Evolutionary conservation across 2,797 vertebrate species (phyloP), one percentile per base, ranked within the genome.

Genomic region (Denticeps clupeoides): DNA sequence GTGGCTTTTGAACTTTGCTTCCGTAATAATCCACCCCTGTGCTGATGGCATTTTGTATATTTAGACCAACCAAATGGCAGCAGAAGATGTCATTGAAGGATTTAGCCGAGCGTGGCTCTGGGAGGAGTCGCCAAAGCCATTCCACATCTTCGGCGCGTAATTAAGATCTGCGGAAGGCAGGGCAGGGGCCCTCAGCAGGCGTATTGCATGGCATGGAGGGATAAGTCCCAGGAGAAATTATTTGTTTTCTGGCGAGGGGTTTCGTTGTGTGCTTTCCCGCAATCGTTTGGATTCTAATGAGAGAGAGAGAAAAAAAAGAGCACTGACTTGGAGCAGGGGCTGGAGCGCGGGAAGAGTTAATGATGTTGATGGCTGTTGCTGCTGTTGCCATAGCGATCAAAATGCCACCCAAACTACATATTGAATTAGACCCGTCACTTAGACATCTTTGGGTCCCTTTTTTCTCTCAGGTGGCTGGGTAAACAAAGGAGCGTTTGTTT

Each of bases 341-440:
- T 38, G 38, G 35, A 38, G 38, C 38, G 16, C 16, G 13, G 16
- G 19, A 35, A 35, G 16, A 19, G 35, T 35, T 38, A 38, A 38
- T 19, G 35, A n/a, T n/a, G n/a, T n/a, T 65, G 58, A 66, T 56
- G 15, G 31, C 25, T 44, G 15, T 28, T 42, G 3, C 22, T 56
- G 61, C 64, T 59, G 76, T 79, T 80, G 58, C 77, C 79, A 79
- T 78, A 73, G 79, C 71, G 72, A 82, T 79, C 60, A 69, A 72
- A 73, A 78, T 73, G 67, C 71, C 67, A 54, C 65, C 51, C 59
- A 65, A 37, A 53, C 65, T 56, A 72, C 64, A 68, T 62, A n/a
- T 55, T 58, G 73, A 62, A 22, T 45, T 43, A 54, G 58, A 66
- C 49, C 62, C 29, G 52, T 73, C 73, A 72, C 62, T 72, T 68